Percentiles rank a stretch among this genome's conserved stretches.
Conservation (phyloP, 2,797 vertebrate genomes). For the Xiphorhynchus erythropygius region DNA sequence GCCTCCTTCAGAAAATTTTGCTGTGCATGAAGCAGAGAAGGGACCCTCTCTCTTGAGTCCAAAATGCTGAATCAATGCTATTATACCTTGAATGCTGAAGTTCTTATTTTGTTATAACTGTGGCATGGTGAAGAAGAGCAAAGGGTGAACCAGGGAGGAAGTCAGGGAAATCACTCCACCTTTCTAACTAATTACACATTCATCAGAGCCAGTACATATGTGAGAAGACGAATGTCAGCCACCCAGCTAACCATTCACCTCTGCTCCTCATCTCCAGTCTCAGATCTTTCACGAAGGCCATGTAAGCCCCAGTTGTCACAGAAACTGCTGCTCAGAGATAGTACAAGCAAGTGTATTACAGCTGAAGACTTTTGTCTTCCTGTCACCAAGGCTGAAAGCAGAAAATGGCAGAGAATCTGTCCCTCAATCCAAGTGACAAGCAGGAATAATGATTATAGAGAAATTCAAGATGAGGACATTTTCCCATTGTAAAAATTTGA, state of each 20-base stretch:
- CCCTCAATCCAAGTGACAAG: neutral
- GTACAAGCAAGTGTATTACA: neutral
- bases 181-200: neutral
- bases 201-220: neutral
- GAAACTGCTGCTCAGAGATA: neutral
- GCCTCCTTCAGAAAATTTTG: neutral
- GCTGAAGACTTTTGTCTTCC: neutral
- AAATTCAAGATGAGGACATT: neutral
- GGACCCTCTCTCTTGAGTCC: neutral
- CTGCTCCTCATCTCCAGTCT: neutral
- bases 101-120: neutral
- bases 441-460: neutral
- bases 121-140: neutral
- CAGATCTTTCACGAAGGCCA: neutral
- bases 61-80: neutral
- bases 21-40: neutral
- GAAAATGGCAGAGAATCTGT: neutral
- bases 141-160: neutral
- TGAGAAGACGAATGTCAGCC: neutral
- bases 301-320: neutral
- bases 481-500: neutral
- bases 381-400: neutral
- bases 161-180: neutral
- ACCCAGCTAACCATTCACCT: neutral
- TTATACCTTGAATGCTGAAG: neutral